Evolutionary conservation across 2,113 vertebrate genomes (phyloP).

Genomic region (Pseudorhombus dupliciocellatus): DNA sequence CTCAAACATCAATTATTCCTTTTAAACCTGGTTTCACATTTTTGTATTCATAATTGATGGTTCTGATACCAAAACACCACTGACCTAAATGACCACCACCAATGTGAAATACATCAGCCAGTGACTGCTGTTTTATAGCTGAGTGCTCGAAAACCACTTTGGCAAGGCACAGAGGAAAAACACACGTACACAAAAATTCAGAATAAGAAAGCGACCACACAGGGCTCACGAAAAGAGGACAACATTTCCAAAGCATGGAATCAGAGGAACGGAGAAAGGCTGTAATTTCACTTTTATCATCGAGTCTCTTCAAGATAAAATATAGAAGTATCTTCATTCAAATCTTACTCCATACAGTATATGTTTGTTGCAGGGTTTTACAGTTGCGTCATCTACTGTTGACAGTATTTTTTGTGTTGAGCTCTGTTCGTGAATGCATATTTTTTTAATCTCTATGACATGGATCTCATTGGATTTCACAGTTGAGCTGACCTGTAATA

Average conservation of each 20-base stretch:
- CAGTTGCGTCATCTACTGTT: no score
- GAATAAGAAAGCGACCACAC: not conserved
- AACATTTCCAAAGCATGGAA: not conserved
- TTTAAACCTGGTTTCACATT: conserved; percentile 32
- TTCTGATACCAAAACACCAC: conserved; percentile 21
- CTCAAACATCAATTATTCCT: conserved; percentile 28
- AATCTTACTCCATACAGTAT: no score
- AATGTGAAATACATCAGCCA: conserved; percentile 1
- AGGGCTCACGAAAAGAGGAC: not conserved
- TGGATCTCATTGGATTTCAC: no score
- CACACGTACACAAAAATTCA: no score
- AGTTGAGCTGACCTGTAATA: not conserved
- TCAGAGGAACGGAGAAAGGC: not conserved
- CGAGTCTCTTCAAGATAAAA: not conserved
- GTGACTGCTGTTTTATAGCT: not conserved
- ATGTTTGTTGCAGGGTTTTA: no score
- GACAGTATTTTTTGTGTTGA: no score
- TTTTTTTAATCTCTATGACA: no score
- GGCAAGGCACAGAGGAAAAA: not conserved
- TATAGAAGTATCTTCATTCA: not conserved
- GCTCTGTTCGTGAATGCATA: no score
- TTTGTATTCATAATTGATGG: conserved; percentile 31
- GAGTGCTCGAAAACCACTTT: not conserved
- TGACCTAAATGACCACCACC: conserved; percentile 43
- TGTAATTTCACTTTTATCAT: not conserved